A percentile compares a stretch with the other conserved stretches of the same genome.
phyloP scores from a whole-genome alignment of 2,113 vertebrate species.

The Ophiodon elongatus region DNA sequence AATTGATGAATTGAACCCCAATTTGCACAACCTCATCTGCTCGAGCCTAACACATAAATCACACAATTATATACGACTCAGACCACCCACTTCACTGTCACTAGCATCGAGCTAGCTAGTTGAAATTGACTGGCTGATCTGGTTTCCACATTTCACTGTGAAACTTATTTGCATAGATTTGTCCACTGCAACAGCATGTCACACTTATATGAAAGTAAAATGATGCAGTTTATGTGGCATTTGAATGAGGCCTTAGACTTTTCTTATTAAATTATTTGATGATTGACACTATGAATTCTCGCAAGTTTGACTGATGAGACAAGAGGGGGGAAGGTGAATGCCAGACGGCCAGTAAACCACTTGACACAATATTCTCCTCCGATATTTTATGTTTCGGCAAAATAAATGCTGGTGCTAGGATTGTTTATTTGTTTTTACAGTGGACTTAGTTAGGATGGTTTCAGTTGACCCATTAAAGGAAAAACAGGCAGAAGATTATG shows the following conservation, averaged over 20 bases:
- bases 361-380: neutral
- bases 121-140: neutral
- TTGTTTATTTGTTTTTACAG: neutral
- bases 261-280: neutral
- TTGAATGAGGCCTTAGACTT: neutral
- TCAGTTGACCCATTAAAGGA: neutral
- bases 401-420: neutral
- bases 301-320: neutral
- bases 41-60: conserved; percentile 40
- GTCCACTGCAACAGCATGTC: neutral
- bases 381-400: neutral
- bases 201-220: neutral
- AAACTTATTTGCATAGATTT: neutral
- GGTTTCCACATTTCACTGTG: neutral
- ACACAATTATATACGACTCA: conserved; percentile 24
- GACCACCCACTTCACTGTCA: conserved; percentile 51
- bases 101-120: neutral
- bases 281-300: neutral
- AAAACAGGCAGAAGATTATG: neutral
- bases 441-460: neutral
- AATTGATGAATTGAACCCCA: conserved; percentile 37
- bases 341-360: neutral
- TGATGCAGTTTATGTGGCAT: neutral
- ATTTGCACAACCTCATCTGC: conserved; percentile 42
- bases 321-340: neutral